Evolutionary conservation across 1,140 invertebrate genomes (phyloP), one percentile per base, ranked within the genome.

Genomic region (Pseudomyrmex sp.): DNA sequence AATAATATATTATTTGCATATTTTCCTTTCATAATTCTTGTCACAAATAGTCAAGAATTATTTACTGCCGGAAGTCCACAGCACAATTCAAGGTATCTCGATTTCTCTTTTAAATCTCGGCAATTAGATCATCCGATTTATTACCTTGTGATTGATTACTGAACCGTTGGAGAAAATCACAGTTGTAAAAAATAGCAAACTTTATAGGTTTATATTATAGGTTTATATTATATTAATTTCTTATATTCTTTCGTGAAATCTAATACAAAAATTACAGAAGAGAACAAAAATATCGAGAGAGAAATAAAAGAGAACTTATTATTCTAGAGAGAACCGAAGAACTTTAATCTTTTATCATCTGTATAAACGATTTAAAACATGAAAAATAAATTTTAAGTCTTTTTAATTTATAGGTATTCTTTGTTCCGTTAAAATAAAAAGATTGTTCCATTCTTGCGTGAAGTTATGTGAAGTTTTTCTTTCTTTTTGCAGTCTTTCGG

Each of bases 111-210:
- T 0, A 4, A 18, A 58, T 77, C 52, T 59, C n/a, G 5, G 35
- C 20, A 35, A 54, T 65, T 48, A 46, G n/a, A 44, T 58, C 46
- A 12, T 68, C 4, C 7, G 13, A 66, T 44, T 54, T 56, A 66
- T 65, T 65, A n/a, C 1, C 12, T 44, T 3, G 1, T 35, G 12
- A 44, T 69, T 18, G 20, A 79, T 59, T 52, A 69, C 4, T 48
- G 76, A 69, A 69, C 10, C 52, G 10, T 69, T 79, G 12, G 44
- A 69, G 20, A 66, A 76, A 79, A 58, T 79, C 18, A 23, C 12
- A 48, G 12, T 15, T 66, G 4, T 56, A 20, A 54, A 54, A 3
- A 26, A 35, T 35, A 12, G 13, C 5, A 23, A 8, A 12, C 10
- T 10, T 15, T 79, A 77, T 2, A n/a, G n/a, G n/a, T n/a, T n/a